Conservation (phyloP, 2,113 vertebrate genomes). For the Loxodonta africana region DNA sequence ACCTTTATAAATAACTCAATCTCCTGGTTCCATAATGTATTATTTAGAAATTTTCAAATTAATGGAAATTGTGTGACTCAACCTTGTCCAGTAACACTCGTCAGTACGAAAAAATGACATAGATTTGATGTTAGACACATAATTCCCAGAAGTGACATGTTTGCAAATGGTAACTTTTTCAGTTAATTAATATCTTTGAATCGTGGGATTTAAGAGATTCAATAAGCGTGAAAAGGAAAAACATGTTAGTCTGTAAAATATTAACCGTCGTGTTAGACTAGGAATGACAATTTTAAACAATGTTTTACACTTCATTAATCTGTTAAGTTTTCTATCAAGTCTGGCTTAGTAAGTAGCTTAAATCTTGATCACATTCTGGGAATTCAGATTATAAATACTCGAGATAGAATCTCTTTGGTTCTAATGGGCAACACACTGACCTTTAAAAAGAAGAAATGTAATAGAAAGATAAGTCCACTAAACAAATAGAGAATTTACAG, state of each 20-base stretch:
- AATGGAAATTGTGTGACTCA: conserved; percentile 55
- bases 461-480: neutral
- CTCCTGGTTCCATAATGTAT: neutral
- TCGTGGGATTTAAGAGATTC: conserved; percentile 75
- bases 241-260: conserved; percentile 65
- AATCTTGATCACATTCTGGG: conserved; percentile 67
- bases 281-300: conserved; percentile 70
- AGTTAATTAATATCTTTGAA: conserved; percentile 78
- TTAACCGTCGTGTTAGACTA: conserved; percentile 79
- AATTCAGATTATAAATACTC: conserved; percentile 38
- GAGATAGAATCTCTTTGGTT: neutral
- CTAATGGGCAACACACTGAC: neutral
- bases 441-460: neutral
- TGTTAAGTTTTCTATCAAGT: conserved; percentile 74
- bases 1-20: conserved; percentile 16
- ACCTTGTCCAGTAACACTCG: conserved; percentile 33
- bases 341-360: conserved; percentile 32
- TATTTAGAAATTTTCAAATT: conserved; percentile 53
- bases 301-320: conserved; percentile 79
- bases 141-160: conserved; percentile 71
- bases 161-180: conserved; percentile 61
- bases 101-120: neutral
- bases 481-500: neutral
- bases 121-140: conserved; percentile 48
- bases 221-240: conserved; percentile 77